Conservation (phyloP, 53 echinoderm and acorn worm genomes). For the Hippasteria phrygiana region DNA sequence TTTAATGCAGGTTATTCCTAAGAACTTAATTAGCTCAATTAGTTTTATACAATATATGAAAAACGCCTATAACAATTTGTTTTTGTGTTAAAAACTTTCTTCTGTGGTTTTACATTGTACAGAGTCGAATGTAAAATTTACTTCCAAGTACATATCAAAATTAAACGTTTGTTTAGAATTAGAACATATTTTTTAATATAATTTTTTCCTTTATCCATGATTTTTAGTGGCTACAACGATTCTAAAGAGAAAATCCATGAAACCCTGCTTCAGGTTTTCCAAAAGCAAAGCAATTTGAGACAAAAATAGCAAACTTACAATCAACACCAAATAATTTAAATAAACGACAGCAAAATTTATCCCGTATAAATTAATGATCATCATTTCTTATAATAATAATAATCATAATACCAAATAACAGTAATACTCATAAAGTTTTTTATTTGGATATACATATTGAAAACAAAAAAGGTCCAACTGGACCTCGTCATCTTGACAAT, state of each 20-base stretch:
- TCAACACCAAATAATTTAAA: conserved; percentile 56
- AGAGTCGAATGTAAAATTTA: neutral
- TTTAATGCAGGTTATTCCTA: too few relatives aligned
- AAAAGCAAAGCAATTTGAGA: conserved; percentile 7
- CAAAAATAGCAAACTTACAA: conserved; percentile 15
- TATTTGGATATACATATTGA: conserved; percentile 34
- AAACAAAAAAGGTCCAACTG: neutral
- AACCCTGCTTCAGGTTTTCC: conserved; percentile 7
- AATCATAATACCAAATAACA: conserved; percentile 12
- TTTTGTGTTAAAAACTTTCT: neutral
- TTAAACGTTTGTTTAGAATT: neutral
- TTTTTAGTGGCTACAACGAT: neutral
- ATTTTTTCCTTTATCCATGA: neutral
- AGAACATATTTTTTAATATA: neutral
- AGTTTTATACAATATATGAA: neutral
- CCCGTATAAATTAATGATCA: conserved; percentile 55
- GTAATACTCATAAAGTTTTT: conserved; percentile 33
- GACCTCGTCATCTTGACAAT: neutral
- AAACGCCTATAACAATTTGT: neutral
- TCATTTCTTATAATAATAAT: neutral
- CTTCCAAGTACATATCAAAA: neutral
- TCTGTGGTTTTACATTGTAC: neutral
- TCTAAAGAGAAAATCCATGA: neutral
- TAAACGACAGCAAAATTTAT: conserved; percentile 52
- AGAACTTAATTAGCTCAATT: too few relatives aligned